Evolutionary conservation across 2,888 invertebrate species (phyloP), one percentile per base, ranked within the genome.

Genomic region (Selenia dentaria): DNA sequence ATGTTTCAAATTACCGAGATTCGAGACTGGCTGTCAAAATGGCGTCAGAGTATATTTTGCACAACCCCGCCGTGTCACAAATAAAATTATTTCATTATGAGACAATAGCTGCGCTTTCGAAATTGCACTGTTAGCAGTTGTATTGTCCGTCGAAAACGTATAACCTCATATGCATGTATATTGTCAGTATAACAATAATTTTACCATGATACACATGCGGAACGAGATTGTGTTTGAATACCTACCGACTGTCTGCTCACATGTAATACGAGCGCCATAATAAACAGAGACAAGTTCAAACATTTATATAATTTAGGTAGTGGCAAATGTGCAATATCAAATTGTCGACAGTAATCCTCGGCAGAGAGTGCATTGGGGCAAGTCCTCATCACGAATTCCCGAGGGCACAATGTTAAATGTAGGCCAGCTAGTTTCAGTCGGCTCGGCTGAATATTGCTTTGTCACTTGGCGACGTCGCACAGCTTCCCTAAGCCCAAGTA

Each of bases 401-500:
- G 74, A 75, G 80, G 83, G 86, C 76, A 68, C 75, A 63, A 73
- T 81, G 80, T 79, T 83, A 83, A 89, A 88, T 88, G 83, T 88
- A 87, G 88, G 87, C 83, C 87, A 84, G 78, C 80, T 82, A 88
- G 83, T 85, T 85, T 73, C 72, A 74, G 63, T 68, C 74, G 68
- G 67, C 64, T 73, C 72, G 70, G 69, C 76, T 71, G 86, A 87
- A 89, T 89, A 90, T 90, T 89, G 89, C 88, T 87, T 85, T 90
- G 90, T 89, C 90, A 88, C 86, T 86, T 79, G 83, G 79, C 83
- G 83, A 86, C 85, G 79, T 85, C 78, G 82, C 76, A 73, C 75
- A 78, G 77, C 81, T 80, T 74, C 77, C 74, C 85, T 88, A 86
- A 90, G 85, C 83, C 82, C 81, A 81, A 88, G 87, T 89, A 89